Evolutionary conservation across 2,113 vertebrate genomes (phyloP), one percentile per base, ranked within the genome.

Genomic region (Sinocyclocheilus maitianheensis): DNA sequence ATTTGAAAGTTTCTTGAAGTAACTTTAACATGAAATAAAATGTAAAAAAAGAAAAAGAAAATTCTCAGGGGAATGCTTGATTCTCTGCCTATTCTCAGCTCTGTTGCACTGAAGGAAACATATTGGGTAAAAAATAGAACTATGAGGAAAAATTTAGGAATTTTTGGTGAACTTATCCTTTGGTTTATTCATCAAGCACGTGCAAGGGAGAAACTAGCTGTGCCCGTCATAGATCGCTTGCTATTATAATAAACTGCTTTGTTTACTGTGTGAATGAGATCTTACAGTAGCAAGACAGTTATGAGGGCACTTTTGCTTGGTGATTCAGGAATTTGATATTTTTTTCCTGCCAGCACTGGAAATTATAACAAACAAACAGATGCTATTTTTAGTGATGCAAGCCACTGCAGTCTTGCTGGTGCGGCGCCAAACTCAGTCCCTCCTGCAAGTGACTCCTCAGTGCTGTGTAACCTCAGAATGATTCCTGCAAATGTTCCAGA

Each of bases 351-450:
- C 55, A 80, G 22, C 67, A 81, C 76, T 87, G 85, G 77, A 87
- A 88, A 84, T 85, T 87, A 34, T 71, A 75, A 84, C 63, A 82
- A 74, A 67, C 79, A 88, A 72, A 81, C 67, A 75, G 34, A 67
- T 79, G 58, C 85, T 91, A 90, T 90, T 89, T 90, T 83, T 90
- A 88, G 85, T 60, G 20, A 16, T 22, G 81, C 30, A 34, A 30
- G 30, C 20, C 24, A 30, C 89, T 80, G 86, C 72, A 51, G 24
- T 20, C 48, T 77, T 75, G 24, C 30, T 87, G 85, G 81, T 72
- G 24, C 7, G 55, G 18, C 74, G 84, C 86, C 77, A 85, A 60
- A 82, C 60, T 76, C 46, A 7, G n/a, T 83, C 16, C 83, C 46
- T 72, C 22, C 78, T 86, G 63, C 37, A 86, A 55, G 30, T 40